These are phyloP conservation scores for Micromesistius poutassou DNA, from an alignment of 2,797 vertebrate species.

Conservation along the genomic window DNA sequence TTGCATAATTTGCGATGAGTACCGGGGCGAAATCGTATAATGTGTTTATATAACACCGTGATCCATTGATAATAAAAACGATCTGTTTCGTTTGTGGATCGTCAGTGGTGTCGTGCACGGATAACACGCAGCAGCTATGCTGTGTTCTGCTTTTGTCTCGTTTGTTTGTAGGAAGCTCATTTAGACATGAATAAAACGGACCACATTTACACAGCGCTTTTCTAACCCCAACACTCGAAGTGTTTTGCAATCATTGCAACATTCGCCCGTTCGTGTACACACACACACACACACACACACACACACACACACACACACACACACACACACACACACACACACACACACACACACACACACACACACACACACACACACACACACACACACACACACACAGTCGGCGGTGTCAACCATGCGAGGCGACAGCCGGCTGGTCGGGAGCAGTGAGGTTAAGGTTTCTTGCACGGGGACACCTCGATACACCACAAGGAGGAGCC, in stretches of 20 bases:
- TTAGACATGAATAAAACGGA: neutral
- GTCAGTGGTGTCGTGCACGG: neutral
- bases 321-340: no score
- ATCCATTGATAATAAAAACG: constrained; percentile 32
- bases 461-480: neutral
- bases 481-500: neutral
- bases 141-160: neutral
- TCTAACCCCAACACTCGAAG: neutral
- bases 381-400: no score
- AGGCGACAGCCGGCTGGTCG: no score
- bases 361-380: no score
- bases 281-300: no score
- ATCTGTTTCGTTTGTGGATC: neutral
- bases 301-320: no score
- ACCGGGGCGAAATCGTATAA: constrained; percentile 21
- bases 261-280: no score
- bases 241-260: no score
- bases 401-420: no score
- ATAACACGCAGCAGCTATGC: neutral
- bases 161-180: neutral
- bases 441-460: neutral
- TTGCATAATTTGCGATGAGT: constrained; percentile 39
- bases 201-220: neutral
- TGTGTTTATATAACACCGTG: constrained; percentile 44
- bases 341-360: no score